A percentile compares a stretch with the other conserved stretches of the same genome.
Evolutionary conservation across 2,888 invertebrate species (phyloP).

Genomic region (Limnephilus lunatus): DNA sequence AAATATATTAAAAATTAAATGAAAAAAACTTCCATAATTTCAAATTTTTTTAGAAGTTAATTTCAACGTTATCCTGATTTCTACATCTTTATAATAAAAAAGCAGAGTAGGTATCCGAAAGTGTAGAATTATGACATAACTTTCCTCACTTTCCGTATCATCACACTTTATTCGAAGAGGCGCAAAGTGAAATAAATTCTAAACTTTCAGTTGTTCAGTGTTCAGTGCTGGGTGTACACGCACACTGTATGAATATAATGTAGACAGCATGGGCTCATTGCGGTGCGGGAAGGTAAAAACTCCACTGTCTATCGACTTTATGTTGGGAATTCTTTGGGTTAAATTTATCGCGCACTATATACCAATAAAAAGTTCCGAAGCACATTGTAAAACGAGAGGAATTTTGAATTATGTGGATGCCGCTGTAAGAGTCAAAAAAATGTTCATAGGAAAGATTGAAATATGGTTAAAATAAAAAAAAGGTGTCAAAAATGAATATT

Average conservation of each 20-base stretch:
- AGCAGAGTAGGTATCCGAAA: not conserved
- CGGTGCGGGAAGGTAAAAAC: not conserved
- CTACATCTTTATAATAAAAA: not conserved
- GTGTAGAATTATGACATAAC: not conserved
- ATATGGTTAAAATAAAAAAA: too few species aligned
- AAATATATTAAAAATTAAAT: too few species aligned
- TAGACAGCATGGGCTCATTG: not conserved
- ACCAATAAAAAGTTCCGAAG: not conserved
- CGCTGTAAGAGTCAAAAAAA: not conserved
- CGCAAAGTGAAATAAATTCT: constrained; percentile 22
- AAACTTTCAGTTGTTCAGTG: constrained; percentile 2
- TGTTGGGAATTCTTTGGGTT: not conserved
- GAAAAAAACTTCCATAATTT: too few species aligned
- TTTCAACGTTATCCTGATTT: not conserved
- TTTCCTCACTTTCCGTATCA: not conserved
- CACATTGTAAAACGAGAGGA: not conserved
- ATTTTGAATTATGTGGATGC: not conserved
- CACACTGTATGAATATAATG: not conserved
- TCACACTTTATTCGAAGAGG: not conserved
- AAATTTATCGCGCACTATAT: not conserved
- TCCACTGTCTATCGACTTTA: not conserved
- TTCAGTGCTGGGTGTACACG: not conserved
- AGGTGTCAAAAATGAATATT: too few species aligned
- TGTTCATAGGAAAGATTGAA: too few species aligned
- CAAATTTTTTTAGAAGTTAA: too few species aligned